Conservation (phyloP, 2,113 vertebrate species). For the Podilymbus podiceps region DNA sequence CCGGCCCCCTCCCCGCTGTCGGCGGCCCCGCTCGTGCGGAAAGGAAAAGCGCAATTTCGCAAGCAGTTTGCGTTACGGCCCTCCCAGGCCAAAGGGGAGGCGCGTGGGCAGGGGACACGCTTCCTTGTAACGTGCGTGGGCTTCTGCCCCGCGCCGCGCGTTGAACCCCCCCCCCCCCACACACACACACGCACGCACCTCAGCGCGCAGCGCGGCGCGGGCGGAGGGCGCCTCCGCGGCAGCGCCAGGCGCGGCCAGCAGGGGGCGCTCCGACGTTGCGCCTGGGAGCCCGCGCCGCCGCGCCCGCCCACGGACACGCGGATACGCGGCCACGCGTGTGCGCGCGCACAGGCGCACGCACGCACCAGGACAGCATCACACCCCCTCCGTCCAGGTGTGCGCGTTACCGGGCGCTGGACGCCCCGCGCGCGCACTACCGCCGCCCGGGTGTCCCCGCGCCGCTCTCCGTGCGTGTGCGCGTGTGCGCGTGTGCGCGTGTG, state of each 20-base stretch:
- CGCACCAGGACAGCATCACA: background rate
- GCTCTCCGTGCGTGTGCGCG: background rate
- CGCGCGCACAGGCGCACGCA: rapidly evolving
- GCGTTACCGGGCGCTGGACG: background rate
- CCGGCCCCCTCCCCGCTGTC: background rate
- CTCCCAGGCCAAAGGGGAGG: background rate
- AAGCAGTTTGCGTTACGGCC: background rate
- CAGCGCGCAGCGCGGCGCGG: background rate
- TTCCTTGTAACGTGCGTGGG: background rate
- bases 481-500: background rate
- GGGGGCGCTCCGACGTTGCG: constrained; percentile 86
- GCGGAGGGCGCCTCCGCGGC: background rate
- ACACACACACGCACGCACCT: no score
- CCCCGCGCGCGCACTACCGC: background rate
- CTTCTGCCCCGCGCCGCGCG: background rate
- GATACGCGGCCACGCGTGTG: background rate
- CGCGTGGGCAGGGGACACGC: background rate
- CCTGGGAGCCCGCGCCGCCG: background rate
- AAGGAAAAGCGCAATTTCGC: background rate
- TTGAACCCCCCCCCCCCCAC: background rate
- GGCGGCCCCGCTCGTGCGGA: background rate
- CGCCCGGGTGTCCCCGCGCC: background rate
- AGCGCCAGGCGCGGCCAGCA: constrained; percentile 71
- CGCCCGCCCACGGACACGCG: background rate
- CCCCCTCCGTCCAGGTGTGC: background rate